phyloP scores from a whole-genome alignment of 2,113 vertebrate species.

The Oreochromis niloticus region DNA sequence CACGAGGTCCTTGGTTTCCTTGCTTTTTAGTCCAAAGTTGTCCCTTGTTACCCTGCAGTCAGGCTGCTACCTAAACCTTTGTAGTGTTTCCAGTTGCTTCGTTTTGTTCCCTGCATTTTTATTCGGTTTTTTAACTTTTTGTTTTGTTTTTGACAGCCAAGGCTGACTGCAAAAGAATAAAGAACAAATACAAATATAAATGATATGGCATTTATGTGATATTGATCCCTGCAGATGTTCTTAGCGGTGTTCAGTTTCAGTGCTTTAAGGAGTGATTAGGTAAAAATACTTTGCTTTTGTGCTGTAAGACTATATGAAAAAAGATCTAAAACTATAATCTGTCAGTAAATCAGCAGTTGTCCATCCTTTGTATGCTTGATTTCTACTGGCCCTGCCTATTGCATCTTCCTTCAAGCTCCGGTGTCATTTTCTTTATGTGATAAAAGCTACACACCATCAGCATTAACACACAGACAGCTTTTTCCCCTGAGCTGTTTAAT shows the following conservation, averaged over 20 bases:
- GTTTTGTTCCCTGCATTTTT: not conserved
- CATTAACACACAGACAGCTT: conserved; percentile 4
- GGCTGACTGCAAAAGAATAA: not conserved
- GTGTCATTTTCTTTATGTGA: conserved; percentile 8
- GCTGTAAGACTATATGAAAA: not conserved
- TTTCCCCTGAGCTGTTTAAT: conserved; percentile 18
- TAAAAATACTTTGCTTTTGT: not conserved
- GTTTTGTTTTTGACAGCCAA: not conserved
- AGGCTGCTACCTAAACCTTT: not conserved
- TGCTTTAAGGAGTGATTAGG: not conserved
- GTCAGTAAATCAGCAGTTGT: conserved; percentile 12
- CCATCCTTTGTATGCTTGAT: conserved; percentile 11
- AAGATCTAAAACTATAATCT: conserved; percentile 1
- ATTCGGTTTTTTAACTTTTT: not conserved
- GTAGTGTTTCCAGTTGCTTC: not conserved
- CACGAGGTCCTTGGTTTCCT: not conserved
- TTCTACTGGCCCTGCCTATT: conserved; percentile 9
- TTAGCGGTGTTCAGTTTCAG: not conserved
- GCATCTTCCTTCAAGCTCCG: conserved; percentile 1
- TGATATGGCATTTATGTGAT: not conserved
- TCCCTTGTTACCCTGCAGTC: not conserved
- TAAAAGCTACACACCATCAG: conserved; percentile 14
- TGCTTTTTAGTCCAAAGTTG: not conserved
- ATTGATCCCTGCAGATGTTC: not conserved
- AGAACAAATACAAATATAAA: not conserved